These are phyloP conservation scores for Eufriesea mexicana DNA, from an alignment of 1,140 invertebrate genomes.

Conservation along the genomic window DNA sequence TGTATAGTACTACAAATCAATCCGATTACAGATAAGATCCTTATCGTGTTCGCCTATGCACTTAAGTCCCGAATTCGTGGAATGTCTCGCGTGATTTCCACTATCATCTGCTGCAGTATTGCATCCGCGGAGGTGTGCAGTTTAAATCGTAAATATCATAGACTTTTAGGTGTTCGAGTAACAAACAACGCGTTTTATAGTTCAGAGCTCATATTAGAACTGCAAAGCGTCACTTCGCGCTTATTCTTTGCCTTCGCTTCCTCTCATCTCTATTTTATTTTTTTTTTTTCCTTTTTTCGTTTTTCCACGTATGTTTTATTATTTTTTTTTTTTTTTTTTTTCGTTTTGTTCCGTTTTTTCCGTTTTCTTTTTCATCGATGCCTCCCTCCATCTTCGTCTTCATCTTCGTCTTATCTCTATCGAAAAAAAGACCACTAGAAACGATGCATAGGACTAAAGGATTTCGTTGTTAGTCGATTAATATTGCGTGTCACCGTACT, in stretches of 20 bases:
- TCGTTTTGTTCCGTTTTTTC: not conserved
- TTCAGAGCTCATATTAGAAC: constrained; percentile 76
- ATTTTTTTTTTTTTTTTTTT: not conserved
- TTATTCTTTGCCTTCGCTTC: not conserved
- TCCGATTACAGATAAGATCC: constrained; percentile 61
- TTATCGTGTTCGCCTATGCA: constrained; percentile 70
- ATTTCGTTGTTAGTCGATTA: constrained; percentile 76
- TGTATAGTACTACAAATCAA: constrained; percentile 81
- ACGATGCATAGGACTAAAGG: constrained; percentile 70
- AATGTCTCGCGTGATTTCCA: constrained; percentile 81
- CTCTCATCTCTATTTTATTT: not conserved
- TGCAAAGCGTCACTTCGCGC: constrained; percentile 39
- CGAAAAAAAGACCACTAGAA: constrained; percentile 23
- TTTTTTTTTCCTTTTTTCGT: too few species aligned
- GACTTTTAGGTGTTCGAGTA: constrained; percentile 76
- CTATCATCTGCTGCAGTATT: constrained; percentile 71
- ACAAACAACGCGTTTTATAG: constrained; percentile 77
- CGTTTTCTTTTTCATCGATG: not conserved
- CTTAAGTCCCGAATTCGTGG: constrained; percentile 81
- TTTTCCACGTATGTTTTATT: not conserved
- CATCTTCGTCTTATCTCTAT: not conserved
- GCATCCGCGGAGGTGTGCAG: constrained; percentile 68
- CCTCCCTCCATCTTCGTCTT: not conserved
- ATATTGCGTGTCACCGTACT: constrained; percentile 50
- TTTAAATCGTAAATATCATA: constrained; percentile 74